A percentile compares a stretch with the other conserved stretches of the same genome.
These are phyloP conservation scores for Prietella phreatophila DNA, from an alignment of 2,113 vertebrate species.

Conservation along the genomic window DNA sequence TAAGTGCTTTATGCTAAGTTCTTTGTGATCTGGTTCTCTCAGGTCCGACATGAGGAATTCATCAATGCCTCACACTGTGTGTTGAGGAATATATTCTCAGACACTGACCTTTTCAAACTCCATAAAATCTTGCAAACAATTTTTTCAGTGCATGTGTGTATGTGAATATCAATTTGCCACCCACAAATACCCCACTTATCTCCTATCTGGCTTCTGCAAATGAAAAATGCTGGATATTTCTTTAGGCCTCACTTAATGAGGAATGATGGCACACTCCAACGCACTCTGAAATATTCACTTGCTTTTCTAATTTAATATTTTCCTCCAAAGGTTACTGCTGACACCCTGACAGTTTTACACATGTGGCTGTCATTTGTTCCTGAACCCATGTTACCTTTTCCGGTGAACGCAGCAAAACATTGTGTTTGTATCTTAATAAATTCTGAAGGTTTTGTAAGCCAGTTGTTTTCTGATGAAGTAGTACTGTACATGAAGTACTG, in stretches of 20 bases:
- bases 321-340: slow-evolving; percentile 60
- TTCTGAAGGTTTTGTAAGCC: slow-evolving; percentile 24
- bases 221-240: slow-evolving; percentile 52
- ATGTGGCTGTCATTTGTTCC: slow-evolving; percentile 53
- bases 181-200: slow-evolving; percentile 33
- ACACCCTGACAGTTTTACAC: slow-evolving; percentile 62
- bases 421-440: slow-evolving; percentile 33
- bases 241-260: slow-evolving; percentile 51
- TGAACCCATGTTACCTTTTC: slow-evolving; percentile 56
- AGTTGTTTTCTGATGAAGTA: background rate
- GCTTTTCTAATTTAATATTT: slow-evolving; percentile 56
- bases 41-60: background rate
- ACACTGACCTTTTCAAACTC: slow-evolving; percentile 57
- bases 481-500: slow-evolving; percentile 9
- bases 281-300: slow-evolving; percentile 38
- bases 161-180: slow-evolving; percentile 52
- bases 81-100: slow-evolving; percentile 43
- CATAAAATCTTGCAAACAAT: slow-evolving; percentile 37
- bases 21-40: too few relatives aligned
- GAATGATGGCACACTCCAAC: slow-evolving; percentile 51
- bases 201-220: slow-evolving; percentile 53
- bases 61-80: slow-evolving; percentile 29
- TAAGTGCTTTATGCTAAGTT: too few relatives aligned
- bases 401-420: slow-evolving; percentile 43
- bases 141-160: slow-evolving; percentile 26